Evolutionary conservation across 2,888 invertebrate species (phyloP), one percentile per base, ranked within the genome.

Genomic region (Caenorhabditis virilis): DNA sequence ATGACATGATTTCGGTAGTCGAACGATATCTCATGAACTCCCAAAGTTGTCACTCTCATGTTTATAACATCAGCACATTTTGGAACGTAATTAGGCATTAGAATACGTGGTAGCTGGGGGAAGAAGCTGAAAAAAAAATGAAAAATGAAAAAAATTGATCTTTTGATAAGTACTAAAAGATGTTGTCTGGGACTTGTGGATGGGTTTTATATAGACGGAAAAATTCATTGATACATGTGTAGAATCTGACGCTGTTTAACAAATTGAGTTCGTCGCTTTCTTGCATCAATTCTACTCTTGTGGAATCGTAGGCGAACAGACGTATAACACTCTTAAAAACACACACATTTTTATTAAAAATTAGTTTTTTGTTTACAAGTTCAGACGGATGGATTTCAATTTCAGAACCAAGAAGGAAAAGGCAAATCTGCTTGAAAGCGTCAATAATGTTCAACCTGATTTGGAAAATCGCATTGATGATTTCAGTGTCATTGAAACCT

Each of bases 21-120:
- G 49, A 71, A 71, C 26, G 59, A 65, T 16, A 71, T 71, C 35
- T 71, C 71, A 36, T 62, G 58, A 48, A 71, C 64, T 27, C 68
- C 62, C 1, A 60, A 49, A 20, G 67, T 65, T 15, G 68, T 62
- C 11, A 55, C 55, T 46, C 68, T 51, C 53, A 68, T 64, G 36
- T 71, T 55, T 30, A 71, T 57, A 15, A 71, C 35, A 54, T 71
- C 71, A 7, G 57, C 56, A 0, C 33, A 38, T 0, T 54, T 68
- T 22, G 71, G 71, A 33, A 36, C 52, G 33, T 62, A 71, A 9
- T 42, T 45, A 0, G 53, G n/a, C n/a, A 39, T 11, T 0, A 66
- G 55, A 27, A 71, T 58, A 41, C 64, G 50, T 0, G 45, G 41
- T 7, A 71, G 48, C 7, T 67, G 33, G 1, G 65, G 61, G 36